Base-by-base conservation (phyloP, 2,113 vertebrate species). In the Gulo gulo region DNA sequence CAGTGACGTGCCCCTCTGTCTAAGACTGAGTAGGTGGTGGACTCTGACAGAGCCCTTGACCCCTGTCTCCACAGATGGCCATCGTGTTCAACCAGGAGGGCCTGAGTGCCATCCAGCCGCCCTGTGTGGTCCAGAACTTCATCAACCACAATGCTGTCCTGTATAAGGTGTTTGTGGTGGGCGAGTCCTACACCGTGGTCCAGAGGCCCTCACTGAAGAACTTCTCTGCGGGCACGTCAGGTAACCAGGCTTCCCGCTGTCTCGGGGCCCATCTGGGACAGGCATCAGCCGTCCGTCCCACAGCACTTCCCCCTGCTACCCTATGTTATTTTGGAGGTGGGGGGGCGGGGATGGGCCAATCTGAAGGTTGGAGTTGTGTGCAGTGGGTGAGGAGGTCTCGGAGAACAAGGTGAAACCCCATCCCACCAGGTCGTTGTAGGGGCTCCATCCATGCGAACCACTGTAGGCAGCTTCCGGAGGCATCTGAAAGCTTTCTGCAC, bases 141-240 rank as follows among this genome's bases (percentile, higher is more conserved):
- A 99, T 99, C 98, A 99, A 99, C 98, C 99, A 99, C 98, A 99
- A 99, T 0, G 99, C 99, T 0, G 99, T 99, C 88, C 99, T 99
- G 23, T 99, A 99, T 98, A 99, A 99, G 98, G 99, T 99, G 97
- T 99, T 99, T 0, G 99, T 99, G 98, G 99, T 99, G 0, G 99
- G 99, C 13, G 99, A 99, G 57, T 99, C 99, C 29, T 99, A 99
- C 99, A 99, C 99, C 0, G 99, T 99, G 98, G 99, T 99, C 98
- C 99, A 99, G 98, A 99, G 99, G 92, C 99, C 99, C 1, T 99
- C 99, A 0, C 98, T 99, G 88, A 99, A 99, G 99, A 99, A 99
- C 98, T 99, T 99, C 98, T 99, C 99, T 0, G 99, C 99, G 0
- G 99, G 99, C 94, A 98, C 98, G 1, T 99, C 99, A 98, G 99